Conservation (phyloP, 2,797 vertebrate species). For the Rhynchonycteris naso region DNA sequence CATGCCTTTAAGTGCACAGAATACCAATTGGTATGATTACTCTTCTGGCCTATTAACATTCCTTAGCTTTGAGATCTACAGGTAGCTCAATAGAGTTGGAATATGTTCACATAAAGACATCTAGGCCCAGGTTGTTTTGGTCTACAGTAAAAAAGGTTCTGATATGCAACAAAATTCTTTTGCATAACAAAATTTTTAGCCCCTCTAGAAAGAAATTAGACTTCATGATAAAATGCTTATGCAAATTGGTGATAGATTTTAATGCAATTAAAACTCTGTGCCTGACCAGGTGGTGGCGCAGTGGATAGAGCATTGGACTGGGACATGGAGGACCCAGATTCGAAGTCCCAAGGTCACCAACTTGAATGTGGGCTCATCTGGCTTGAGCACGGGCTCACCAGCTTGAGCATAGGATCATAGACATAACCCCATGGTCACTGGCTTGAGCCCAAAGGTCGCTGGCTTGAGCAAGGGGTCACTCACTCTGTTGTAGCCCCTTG, state of each 20-base stretch:
- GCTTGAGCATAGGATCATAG: too few species aligned
- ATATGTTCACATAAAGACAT: conserved; percentile 1
- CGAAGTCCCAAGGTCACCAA: too few species aligned
- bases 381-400: too few species aligned
- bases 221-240: conserved; percentile 48
- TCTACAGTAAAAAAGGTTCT: conserved; percentile 38
- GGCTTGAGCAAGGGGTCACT: too few species aligned
- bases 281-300: too few species aligned
- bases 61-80: conserved; percentile 22
- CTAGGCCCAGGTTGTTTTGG: background rate
- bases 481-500: too few species aligned
- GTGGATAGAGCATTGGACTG: too few species aligned
- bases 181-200: background rate
- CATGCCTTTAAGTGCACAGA: background rate
- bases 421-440: too few species aligned
- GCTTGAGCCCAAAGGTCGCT: too few species aligned
- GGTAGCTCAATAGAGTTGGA: background rate
- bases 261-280: conserved; percentile 22
- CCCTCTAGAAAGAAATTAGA: conserved; percentile 16
- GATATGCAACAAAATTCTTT: background rate
- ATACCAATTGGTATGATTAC: background rate
- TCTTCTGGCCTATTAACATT: background rate
- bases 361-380: too few species aligned
- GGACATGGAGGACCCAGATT: too few species aligned
- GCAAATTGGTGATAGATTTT: background rate